Conservation (phyloP, 2,888 invertebrate genomes). For the Ashinkailepas kermadecensis region DNA sequence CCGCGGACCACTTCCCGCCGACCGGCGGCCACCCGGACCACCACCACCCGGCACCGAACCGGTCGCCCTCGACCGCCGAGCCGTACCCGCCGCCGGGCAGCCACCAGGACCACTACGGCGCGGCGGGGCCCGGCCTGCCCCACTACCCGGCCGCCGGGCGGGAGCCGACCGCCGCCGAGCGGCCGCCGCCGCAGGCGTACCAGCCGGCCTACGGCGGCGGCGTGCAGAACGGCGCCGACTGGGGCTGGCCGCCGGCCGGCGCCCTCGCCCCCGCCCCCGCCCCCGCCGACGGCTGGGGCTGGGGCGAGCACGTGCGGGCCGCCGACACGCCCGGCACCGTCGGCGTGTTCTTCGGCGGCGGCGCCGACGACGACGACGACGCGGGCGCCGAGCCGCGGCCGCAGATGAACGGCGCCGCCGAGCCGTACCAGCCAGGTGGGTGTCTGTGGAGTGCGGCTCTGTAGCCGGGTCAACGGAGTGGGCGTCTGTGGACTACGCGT, state of each 20-base stretch:
- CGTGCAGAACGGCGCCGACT: neutral
- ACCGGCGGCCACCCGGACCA: neutral
- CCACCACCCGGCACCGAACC: neutral
- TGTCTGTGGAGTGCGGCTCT: too few species aligned
- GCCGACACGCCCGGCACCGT: neutral
- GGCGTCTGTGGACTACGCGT: too few species aligned
- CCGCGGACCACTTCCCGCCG: neutral
- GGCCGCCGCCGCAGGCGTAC: too few species aligned
- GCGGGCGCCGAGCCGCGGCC: neutral
- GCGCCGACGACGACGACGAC: neutral
- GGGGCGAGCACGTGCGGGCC: neutral
- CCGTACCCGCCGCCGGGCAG: neutral
- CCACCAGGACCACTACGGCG: neutral
- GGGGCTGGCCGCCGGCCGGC: neutral
- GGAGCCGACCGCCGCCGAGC: too few species aligned
- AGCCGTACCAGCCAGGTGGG: neutral
- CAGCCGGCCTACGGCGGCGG: too few species aligned
- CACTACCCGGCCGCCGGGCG: too few species aligned
- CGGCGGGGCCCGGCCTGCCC: too few species aligned
- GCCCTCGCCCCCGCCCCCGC: too few species aligned
- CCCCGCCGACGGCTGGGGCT: neutral
- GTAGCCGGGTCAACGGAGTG: too few species aligned
- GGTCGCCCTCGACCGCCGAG: neutral
- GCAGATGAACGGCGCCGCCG: neutral
- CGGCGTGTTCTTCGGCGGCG: slow-evolving; percentile 10